Conservation (phyloP, 1,140 invertebrate genomes). For the Amyelois transitella region DNA sequence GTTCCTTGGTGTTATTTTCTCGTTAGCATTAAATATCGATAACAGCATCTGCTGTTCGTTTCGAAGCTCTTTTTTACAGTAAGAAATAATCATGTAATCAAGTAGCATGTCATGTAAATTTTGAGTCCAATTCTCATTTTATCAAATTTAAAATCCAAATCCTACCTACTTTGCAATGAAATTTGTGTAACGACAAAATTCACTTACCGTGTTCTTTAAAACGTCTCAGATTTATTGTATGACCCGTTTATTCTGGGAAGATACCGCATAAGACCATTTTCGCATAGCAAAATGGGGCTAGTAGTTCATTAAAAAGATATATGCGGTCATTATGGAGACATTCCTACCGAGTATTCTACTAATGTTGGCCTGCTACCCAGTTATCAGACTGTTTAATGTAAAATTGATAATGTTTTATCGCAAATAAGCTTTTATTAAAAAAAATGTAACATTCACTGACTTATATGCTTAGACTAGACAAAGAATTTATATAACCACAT, state of each 20-base stretch:
- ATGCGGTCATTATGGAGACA: conserved; percentile 51
- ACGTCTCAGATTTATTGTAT: conserved; percentile 33
- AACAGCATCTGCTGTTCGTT: no score
- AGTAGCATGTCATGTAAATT: no score
- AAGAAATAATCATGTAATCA: no score
- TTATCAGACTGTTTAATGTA: conserved; percentile 29
- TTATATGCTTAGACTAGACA: no score
- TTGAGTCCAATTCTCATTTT: neutral
- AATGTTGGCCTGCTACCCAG: conserved; percentile 34
- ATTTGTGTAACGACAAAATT: conserved; percentile 39
- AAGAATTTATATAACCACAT: no score
- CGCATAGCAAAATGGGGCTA: conserved; percentile 47
- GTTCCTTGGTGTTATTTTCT: no score
- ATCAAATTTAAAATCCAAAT: neutral
- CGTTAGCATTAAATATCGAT: no score
- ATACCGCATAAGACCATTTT: conserved; percentile 35
- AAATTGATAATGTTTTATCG: neutral
- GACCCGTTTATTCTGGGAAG: conserved; percentile 40
- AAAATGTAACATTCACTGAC: no score
- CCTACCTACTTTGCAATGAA: conserved; percentile 17
- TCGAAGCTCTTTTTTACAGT: no score
- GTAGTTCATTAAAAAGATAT: conserved; percentile 63
- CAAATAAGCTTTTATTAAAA: no score
- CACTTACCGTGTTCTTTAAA: conserved; percentile 39
- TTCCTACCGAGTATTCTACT: conserved; percentile 40